Percentiles rank a stretch among this genome's conserved stretches.
Conservation (phyloP, 2,888 invertebrate genomes). For the Ennomos erosarius region DNA sequence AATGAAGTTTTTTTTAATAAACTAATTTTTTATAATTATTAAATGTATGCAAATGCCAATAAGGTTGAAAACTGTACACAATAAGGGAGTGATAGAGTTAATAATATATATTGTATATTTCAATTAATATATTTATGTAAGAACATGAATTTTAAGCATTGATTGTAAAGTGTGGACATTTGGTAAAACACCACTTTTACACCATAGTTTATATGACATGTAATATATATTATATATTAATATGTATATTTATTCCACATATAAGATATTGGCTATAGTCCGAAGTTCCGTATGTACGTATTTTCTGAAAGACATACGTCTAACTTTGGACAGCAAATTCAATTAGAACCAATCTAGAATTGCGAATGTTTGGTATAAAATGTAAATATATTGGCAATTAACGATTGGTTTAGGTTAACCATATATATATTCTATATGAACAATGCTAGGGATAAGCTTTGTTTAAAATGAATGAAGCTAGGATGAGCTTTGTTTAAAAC, state of each 20-base stretch:
- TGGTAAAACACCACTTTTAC: constrained; percentile 32
- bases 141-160: constrained; percentile 12
- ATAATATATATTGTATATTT: constrained; percentile 18
- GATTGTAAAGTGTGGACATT: constrained; percentile 31
- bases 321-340: constrained; percentile 7
- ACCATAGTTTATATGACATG: constrained; percentile 14
- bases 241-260: not conserved
- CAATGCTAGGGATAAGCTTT: not conserved
- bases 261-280: constrained; percentile 7
- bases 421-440: not conserved
- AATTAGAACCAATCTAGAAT: not conserved
- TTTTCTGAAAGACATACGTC: constrained; percentile 12
- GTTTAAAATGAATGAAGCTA: not conserved
- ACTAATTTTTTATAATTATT: no score
- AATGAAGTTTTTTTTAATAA: no score
- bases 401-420: constrained; percentile 2
- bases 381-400: constrained; percentile 19
- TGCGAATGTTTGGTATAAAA: constrained; percentile 4
- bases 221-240: constrained; percentile 12
- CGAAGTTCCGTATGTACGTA: constrained; percentile 9
- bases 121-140: constrained; percentile 10
- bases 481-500: not conserved
- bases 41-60: constrained; percentile 10
- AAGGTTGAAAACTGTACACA: constrained; percentile 5
- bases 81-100: constrained; percentile 28